Evolutionary conservation across 2,113 vertebrate species (phyloP).

Genomic region (Xenopus laevis): DNA sequence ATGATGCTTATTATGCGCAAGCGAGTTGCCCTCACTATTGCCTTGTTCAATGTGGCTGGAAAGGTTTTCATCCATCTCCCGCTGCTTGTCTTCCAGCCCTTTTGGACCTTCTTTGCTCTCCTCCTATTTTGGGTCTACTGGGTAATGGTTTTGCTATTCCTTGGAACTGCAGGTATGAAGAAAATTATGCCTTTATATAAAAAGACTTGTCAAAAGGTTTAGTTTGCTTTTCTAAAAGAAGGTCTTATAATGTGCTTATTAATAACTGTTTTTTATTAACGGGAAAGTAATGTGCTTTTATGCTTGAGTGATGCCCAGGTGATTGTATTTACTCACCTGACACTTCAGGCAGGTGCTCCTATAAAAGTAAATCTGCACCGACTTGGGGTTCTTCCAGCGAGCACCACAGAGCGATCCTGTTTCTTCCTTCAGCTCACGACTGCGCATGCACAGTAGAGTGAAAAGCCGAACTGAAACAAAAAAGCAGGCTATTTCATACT

Average conservation of each 20-base stretch:
- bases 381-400: too few species aligned
- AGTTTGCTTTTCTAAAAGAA: not conserved
- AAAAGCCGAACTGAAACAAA: too few species aligned
- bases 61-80: constrained; percentile 95
- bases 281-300: too few species aligned
- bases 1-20: constrained; percentile 95
- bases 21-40: constrained; percentile 89
- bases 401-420: too few species aligned
- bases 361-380: too few species aligned
- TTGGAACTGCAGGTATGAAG: constrained; percentile 84
- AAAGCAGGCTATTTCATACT: too few species aligned
- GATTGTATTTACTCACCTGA: too few species aligned
- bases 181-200: not conserved
- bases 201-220: not conserved
- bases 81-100: constrained; percentile 89
- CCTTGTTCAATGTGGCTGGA: constrained; percentile 93
- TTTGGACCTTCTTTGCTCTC: constrained; percentile 90
- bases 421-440: too few species aligned
- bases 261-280: too few species aligned
- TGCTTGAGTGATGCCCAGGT: too few species aligned
- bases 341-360: too few species aligned
- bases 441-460: too few species aligned
- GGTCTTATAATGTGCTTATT: not conserved
- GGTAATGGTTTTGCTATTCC: constrained; percentile 89
- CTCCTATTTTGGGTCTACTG: constrained; percentile 92